Conservation (phyloP, 92 coral and sea anemone species). For the Porites cylindrica region DNA sequence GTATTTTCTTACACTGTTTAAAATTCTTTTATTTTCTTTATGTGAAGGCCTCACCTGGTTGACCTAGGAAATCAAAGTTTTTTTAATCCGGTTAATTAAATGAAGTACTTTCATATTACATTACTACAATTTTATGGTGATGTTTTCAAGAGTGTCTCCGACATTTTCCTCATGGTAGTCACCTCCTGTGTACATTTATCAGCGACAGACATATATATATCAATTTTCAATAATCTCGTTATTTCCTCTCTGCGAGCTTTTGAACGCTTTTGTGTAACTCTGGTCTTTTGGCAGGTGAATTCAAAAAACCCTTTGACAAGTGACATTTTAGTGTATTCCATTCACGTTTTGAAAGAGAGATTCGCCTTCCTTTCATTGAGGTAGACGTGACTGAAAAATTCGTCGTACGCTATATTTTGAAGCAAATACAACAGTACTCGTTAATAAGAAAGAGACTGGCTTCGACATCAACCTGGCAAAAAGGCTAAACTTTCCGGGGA, state of each 20-base stretch:
- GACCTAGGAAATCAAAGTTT: neutral
- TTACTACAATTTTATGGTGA: conserved; percentile 19
- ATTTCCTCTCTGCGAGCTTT: conserved; percentile 1
- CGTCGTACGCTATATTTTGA: neutral
- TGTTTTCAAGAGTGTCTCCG: conserved; percentile 33
- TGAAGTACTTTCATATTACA: conserved; percentile 37
- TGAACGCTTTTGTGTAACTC: conserved; percentile 24
- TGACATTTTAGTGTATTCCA: conserved; percentile 44
- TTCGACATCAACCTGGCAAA: neutral
- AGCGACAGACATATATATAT: conserved; percentile 17
- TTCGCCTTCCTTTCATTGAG: conserved; percentile 2
- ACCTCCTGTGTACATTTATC: conserved; percentile 27
- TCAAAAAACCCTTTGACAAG: conserved; percentile 31
- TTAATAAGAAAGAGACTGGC: neutral
- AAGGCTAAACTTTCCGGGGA: neutral
- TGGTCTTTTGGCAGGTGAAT: conserved; percentile 34
- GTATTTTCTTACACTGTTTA: neutral
- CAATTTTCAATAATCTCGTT: conserved; percentile 45
- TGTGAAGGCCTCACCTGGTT: neutral
- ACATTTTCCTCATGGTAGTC: conserved; percentile 12
- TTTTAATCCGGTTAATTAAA: conserved; percentile 15
- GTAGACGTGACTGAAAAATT: conserved; percentile 11
- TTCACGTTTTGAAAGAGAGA: conserved; percentile 20
- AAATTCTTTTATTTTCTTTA: neutral
- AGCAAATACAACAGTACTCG: neutral